Base-by-base conservation (phyloP, 2,797 vertebrate genomes). In the Anguilla obscura region DNA sequence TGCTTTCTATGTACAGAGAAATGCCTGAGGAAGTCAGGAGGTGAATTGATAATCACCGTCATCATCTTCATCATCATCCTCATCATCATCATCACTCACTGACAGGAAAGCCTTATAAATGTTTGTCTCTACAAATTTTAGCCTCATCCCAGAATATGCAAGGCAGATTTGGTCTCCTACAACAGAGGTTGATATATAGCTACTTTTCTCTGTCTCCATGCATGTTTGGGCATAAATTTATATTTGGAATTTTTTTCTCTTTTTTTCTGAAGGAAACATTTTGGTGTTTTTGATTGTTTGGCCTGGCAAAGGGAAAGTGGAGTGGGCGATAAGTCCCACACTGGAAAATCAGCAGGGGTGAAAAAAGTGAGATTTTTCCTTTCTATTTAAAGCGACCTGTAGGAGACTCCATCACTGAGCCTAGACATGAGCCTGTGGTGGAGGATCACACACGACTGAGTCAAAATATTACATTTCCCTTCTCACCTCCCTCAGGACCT, bases 171-270 rank as follows among this genome's bases (percentile, higher is more conserved):
- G 33, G 33, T n/a, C 79, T n/a, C 18, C 24, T n/a, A 50, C 45
- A 82, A n/a, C 45, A 45, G 12, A 27, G 63, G 50, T 80, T 21
- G n/a, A 45, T 48, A 48, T 80, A 14, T 21, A 52, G 36, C 69
- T 84, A 36, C 60, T 66, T 87, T 85, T 88, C 87, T 86, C 27
- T 63, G 16, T 48, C 79, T 85, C 79, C 66, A 84, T 84, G 82
- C 86, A 74, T 69, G 21, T 33, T 76, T 40, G 50, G 16, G 24
- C 45, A 82, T 24, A 48, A 48, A 50, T 82, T 82, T 50, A 48
- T 21, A 48, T 82, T 82, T 82, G 45, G 79, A 24, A 82, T 24
- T 48, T 50, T 48, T 50, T 24, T 12, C 1, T 24, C n/a, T n/a
- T 79, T 82, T 79, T 45, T 40, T 16, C 36, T 82, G 45, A 82